Evolutionary conservation across 2,888 invertebrate species (phyloP), one percentile per base, ranked within the genome.

Genomic region (Brenthis daphne): DNA sequence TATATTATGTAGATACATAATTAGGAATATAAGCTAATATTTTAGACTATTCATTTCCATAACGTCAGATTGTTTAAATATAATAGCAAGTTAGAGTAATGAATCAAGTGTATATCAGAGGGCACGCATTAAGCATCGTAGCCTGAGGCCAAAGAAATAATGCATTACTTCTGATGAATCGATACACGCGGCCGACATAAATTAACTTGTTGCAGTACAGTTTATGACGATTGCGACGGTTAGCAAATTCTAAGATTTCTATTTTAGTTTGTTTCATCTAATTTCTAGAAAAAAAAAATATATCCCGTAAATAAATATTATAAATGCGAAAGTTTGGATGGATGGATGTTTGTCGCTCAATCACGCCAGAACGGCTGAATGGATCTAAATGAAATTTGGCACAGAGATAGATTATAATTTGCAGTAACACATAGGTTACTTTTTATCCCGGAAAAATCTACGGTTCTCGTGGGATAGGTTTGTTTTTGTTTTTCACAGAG

Each of bases 141-240:
- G 75, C 76, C 65, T 66, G 66, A 71, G 74, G 70, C 74, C 65
- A 73, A 71, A 69, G 73, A 73, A 75, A 73, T 72, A 75, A 73
- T 72, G 74, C 74, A 73, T 75, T 77, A 76, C 74, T 72, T 75
- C 77, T 78, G 79, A 82, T 80, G 80, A 78, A 83, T 82, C 82
- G 81, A 80, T 84, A 79, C 81, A 79, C 78, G 82, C 77, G 78
- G 75, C 74, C 75, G 71, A 83, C 83, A 86, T 87, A 86, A 86
- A 86, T 87, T 85, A 86, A 83, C 83, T 85, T 80, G 84, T 85
- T 83, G 83, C 81, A 80, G 76, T 77, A 78, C 78, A 73, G 75
- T 79, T 78, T 75, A 76, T 73, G 71, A 74, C 75, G 76, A 78
- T 77, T 80, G 70, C 60, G 50, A 58, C 67, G 65, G 82, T 75